These are phyloP conservation scores for Cavia aperea DNA, from an alignment of 2,113 vertebrate species.

Conservation along the genomic window DNA sequence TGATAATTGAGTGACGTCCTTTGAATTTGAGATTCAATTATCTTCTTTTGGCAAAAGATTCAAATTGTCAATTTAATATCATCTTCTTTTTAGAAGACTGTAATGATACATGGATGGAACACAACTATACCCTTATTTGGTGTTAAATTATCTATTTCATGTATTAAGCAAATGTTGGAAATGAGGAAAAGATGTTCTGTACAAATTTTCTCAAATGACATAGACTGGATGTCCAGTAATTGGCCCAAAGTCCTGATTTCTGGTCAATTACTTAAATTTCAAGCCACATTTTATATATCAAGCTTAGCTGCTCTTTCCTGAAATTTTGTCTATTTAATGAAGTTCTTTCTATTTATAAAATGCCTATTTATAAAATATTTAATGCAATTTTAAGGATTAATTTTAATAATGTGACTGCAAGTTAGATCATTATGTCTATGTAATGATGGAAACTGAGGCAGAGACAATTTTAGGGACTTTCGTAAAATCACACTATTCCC, in stretches of 20 bases:
- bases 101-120: constrained; percentile 5
- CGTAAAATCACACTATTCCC: neutral
- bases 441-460: constrained; percentile 50
- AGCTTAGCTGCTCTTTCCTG: neutral
- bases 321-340: constrained; percentile 23
- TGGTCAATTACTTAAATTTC: constrained; percentile 57
- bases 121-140: constrained; percentile 50
- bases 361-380: neutral
- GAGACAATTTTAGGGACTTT: neutral
- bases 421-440: neutral
- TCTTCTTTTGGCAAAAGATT: constrained; percentile 44
- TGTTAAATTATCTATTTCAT: constrained; percentile 54
- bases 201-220: constrained; percentile 53
- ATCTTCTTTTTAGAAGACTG: constrained; percentile 46
- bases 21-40: constrained; percentile 52
- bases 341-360: constrained; percentile 31
- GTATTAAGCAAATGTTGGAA: constrained; percentile 55
- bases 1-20: constrained; percentile 20
- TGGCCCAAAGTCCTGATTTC: constrained; percentile 46
- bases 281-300: constrained; percentile 31
- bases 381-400: constrained; percentile 38
- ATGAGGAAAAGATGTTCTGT: constrained; percentile 34
- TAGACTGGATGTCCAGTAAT: constrained; percentile 36
- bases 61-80: constrained; percentile 49
- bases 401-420: neutral